phyloP scores from a whole-genome alignment of 1,140 invertebrate species.

The Neomicropteryx cornuta region DNA sequence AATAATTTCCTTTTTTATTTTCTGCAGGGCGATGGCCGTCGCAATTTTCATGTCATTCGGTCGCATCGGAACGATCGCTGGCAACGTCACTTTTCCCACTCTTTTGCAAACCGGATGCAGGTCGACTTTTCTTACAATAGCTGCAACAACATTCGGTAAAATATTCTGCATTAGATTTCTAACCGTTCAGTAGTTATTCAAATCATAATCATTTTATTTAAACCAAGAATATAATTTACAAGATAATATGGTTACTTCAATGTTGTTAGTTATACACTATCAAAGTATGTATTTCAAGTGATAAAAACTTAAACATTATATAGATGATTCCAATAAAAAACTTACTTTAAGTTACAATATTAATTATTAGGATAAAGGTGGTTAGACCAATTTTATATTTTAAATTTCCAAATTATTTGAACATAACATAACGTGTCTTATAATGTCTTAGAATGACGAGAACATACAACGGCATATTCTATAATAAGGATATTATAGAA shows the following conservation, averaged over 20 bases:
- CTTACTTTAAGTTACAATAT: no score
- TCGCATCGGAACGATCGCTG: conserved; percentile 11
- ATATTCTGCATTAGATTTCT: not conserved
- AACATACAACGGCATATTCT: no score
- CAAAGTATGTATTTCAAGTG: no score
- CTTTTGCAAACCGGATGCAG: conserved; percentile 11
- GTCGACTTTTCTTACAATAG: conserved; percentile 10
- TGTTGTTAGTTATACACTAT: no score
- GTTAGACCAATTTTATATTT: not conserved
- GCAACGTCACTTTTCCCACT: conserved; percentile 10
- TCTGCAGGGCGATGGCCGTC: conserved; percentile 13
- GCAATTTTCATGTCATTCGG: conserved; percentile 12
- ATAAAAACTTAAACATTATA: no score
- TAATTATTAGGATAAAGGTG: not conserved
- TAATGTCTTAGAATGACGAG: no score
- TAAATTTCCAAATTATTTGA: not conserved
- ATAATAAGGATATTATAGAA: no score
- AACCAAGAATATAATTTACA: no score
- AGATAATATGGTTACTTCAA: not conserved
- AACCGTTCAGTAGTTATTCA: not conserved
- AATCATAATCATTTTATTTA: no score
- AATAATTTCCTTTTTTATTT: conserved; percentile 1
- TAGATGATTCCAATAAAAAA: no score
- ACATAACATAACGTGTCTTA: not conserved
- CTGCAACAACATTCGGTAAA: conserved; percentile 9